These are phyloP conservation scores for Poecilia latipinna DNA, from an alignment of 2,113 vertebrate genomes.

Conservation along the genomic window DNA sequence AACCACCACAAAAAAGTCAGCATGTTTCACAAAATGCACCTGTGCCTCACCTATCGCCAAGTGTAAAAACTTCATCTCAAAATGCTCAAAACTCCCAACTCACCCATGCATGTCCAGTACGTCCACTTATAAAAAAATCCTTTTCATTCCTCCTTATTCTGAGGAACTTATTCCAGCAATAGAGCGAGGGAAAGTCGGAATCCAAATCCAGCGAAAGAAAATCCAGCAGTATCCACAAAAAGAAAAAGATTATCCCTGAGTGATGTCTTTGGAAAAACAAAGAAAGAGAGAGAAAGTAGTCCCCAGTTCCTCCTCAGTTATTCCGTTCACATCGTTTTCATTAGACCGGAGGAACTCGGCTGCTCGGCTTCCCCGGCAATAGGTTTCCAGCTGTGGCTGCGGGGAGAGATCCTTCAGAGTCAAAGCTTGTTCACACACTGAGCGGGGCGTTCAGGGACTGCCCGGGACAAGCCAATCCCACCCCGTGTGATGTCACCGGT, in stretches of 20 bases:
- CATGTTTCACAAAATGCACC: conserved; percentile 40
- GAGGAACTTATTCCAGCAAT: conserved; percentile 67
- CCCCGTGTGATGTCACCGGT: conserved; percentile 77
- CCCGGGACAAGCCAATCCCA: conserved; percentile 72
- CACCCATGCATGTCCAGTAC: conserved; percentile 70
- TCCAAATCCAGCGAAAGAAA: conserved; percentile 75
- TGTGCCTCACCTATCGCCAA: conserved; percentile 37
- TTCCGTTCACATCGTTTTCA: conserved; percentile 58
- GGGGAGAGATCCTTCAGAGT: conserved; percentile 72
- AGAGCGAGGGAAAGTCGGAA: conserved; percentile 27
- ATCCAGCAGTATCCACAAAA: conserved; percentile 63
- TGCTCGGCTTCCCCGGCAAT: conserved; percentile 45
- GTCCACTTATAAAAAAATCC: conserved; percentile 68
- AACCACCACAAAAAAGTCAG: neutral
- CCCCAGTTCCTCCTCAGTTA: conserved; percentile 57
- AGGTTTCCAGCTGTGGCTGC: conserved; percentile 74
- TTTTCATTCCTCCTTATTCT: conserved; percentile 48
- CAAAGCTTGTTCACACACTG: conserved; percentile 77
- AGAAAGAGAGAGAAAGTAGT: conserved; percentile 52
- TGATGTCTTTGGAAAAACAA: conserved; percentile 34
- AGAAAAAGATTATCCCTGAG: conserved; percentile 61
- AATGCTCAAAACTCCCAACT: conserved; percentile 38
- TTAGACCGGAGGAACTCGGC: conserved; percentile 48
- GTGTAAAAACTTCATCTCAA: conserved; percentile 12
- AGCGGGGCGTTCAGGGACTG: conserved; percentile 51